These are phyloP conservation scores for Neomorphus geoffroyi DNA, from an alignment of 2,797 vertebrate genomes.

Conservation along the genomic window DNA sequence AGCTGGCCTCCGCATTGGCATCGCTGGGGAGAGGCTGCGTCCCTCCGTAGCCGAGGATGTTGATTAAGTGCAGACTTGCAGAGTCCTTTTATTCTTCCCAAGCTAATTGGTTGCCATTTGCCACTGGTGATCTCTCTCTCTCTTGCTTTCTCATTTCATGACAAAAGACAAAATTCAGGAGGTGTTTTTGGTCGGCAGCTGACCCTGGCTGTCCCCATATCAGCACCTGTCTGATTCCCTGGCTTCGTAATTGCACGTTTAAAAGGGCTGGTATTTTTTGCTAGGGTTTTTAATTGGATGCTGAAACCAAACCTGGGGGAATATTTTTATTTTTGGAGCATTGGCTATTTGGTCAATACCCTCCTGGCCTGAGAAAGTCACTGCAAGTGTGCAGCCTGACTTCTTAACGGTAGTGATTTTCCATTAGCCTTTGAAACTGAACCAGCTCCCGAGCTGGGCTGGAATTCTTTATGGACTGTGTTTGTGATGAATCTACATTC, in stretches of 20 bases:
- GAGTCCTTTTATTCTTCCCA: background rate
- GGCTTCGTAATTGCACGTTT: background rate
- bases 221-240: background rate
- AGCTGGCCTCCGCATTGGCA: rapidly evolving
- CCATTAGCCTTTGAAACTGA: background rate
- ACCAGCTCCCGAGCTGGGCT: background rate
- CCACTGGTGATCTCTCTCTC: background rate
- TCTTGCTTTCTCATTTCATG: background rate
- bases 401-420: background rate
- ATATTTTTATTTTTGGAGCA: background rate
- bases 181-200: background rate
- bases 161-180: background rate
- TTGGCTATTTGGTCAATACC: slow-evolving; percentile 3
- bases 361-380: background rate
- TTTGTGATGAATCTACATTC: background rate
- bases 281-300: background rate
- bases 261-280: background rate
- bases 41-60: background rate
- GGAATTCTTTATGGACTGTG: background rate
- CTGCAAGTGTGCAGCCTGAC: background rate
- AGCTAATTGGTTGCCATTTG: background rate
- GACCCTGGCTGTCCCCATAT: background rate
- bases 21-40: background rate
- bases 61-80: background rate
- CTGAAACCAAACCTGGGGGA: background rate